Percentiles rank a stretch among this genome's conserved stretches.
Conservation (phyloP, 2,888 invertebrate genomes). For the Piscicola geometra region DNA sequence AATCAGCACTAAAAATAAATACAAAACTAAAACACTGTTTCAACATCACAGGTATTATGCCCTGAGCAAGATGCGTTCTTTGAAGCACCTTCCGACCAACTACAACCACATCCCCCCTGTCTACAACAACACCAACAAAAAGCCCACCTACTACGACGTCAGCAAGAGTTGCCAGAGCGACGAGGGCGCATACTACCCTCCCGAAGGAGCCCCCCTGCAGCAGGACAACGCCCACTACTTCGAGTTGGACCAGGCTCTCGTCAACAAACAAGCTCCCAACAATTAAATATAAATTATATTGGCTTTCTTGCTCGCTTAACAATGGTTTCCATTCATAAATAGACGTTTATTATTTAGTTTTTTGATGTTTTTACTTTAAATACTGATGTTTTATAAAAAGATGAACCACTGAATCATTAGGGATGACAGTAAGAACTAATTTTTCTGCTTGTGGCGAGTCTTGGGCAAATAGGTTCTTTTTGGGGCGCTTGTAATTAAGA, state of each 20-base stretch:
- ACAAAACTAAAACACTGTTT: background rate
- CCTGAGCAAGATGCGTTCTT: conserved; percentile 11
- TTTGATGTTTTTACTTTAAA: too few species aligned
- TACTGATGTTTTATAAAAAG: too few species aligned
- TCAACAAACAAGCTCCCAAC: conserved; percentile 26
- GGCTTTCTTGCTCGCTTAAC: too few species aligned
- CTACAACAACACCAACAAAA: background rate
- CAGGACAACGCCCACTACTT: conserved; percentile 24
- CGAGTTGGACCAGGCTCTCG: conserved; percentile 25
- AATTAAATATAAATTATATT: background rate
- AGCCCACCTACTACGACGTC: background rate
- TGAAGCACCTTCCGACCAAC: conserved; percentile 9
- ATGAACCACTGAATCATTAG: too few species aligned
- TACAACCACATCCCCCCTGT: background rate
- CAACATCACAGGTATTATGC: conserved; percentile 19
- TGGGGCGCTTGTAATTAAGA: too few species aligned
- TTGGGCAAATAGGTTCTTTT: too few species aligned
- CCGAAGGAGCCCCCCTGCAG: conserved; percentile 1
- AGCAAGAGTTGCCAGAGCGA: background rate
- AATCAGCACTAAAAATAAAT: background rate
- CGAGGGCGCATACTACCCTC: conserved; percentile 10
- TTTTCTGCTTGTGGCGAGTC: too few species aligned
- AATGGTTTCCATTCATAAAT: too few species aligned
- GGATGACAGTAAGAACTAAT: too few species aligned
- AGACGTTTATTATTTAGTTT: too few species aligned